Base-by-base conservation (phyloP, 2,113 vertebrate genomes). In the Heliornis fulica region DNA sequence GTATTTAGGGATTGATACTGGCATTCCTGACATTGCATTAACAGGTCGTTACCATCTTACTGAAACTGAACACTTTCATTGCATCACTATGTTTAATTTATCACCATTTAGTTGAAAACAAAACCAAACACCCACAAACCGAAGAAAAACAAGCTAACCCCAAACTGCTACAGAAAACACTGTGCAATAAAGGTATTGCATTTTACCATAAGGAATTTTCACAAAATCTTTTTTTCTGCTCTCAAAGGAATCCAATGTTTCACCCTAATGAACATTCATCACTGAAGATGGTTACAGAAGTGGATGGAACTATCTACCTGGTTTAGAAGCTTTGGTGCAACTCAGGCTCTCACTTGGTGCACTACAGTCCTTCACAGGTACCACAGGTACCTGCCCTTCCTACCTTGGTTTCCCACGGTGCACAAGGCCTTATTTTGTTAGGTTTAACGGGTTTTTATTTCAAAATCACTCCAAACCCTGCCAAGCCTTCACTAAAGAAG, bases 321-420 rank as follows among this genome's bases (percentile, higher is more conserved):
- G 29, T 93, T 34, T 53, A 54, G n/a, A 72, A 63, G 26, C 60
- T 70, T 32, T 38, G 38, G 22, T 72, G 36, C 53, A 29, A 38
- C 0, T 0, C 9, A 34, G 88, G 38, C 66, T 65, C 36, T 46
- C 0, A 0, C n/a, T 78, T 34, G 14, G 34, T 63, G 41, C 68
- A 16, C 68, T 26, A 6, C 1, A 56, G 57, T n/a, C 26, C 12
- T 45, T 34, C 65, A 46, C 83, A 82, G 8, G 66, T 64, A 31
- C 61, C 29, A 6, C 4, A 50, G 36, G 15, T 46, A 54, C 22
- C 13, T 10, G 16, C 11, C 80, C 43, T 76, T 76, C 71, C 41
- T 57, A 7, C 70, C 70, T 40, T 34, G 10, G 22, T 32, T 86
- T 59, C 16, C 13, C 19, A 21, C 43, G 9, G 29, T 68, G 46